Base-by-base conservation (phyloP, 2,888 invertebrate species). In the Caenorhabditis sp. region DNA sequence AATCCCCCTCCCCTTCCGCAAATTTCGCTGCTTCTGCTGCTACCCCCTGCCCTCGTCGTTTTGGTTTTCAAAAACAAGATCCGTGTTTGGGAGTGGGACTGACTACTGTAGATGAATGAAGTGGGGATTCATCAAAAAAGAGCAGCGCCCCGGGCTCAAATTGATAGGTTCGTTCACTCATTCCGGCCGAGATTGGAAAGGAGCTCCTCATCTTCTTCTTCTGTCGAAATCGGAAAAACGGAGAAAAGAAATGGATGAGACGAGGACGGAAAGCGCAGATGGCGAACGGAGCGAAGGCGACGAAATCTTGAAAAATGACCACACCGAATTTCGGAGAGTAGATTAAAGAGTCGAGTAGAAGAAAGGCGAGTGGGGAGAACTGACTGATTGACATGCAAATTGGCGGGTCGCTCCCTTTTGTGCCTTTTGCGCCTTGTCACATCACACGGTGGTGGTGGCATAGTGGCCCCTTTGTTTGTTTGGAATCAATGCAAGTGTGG, bases 381-480 rank as follows among this genome's bases (percentile, higher is more conserved):
- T 39, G 66, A 68, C 66, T 68, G 66, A 68, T 58, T 68, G 66
- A 68, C 66, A 68, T 58, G 66, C 66, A 68, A 68, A 68, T 68
- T 68, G 58, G 48, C 56, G 30, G 30, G 45, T 68, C 52, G 7
- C 32, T 5, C 13, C n/a, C 43, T 20, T 43, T 43, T 43, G 43
- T 43, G 43, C 20, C 20, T 20, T 9, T 5, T 41, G 41, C 17
- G 15, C 15, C 41, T n/a, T n/a, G n/a, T n/a, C n/a, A n/a, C n/a
- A n/a, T n/a, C n/a, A n/a, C n/a, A n/a, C n/a, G n/a, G n/a, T n/a
- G n/a, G n/a, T n/a, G n/a, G n/a, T n/a, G n/a, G n/a, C n/a, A n/a
- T n/a, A n/a, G 35, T 30, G 6, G 30, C 13, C 35, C 35, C 35
- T 35, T 35, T 35, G 35, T 35, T 35, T 35, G 35, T 35, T 2